Evolutionary conservation across 2,797 vertebrate species (phyloP), one percentile per base, ranked within the genome.

Genomic region (Sebastes hubbsi): DNA sequence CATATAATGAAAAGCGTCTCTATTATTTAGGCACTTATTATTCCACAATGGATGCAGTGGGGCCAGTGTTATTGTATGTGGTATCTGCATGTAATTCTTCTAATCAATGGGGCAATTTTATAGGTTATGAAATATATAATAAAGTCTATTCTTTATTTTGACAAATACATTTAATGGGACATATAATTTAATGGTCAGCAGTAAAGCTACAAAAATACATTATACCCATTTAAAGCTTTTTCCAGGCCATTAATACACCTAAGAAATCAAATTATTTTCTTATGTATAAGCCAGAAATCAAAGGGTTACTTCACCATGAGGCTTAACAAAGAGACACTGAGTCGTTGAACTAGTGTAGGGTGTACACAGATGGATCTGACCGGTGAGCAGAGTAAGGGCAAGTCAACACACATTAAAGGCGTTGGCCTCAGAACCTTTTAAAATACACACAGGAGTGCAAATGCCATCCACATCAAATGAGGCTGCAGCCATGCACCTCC

Each of bases 361-460:
- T 67, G 65, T 29, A 56, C 54, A 77, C 72, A 68, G 77, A 87
- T 60, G 73, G 77, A 83, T 81, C 54, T 60, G 72, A 80, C 78
- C 80, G 72, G 58, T 4, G 20, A 84, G 72, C 80, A 72, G 59
- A 59, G 78, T 81, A 46, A 87, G 79, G 87, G 67, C 82, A 82
- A 70, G 88, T 86, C 92, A 92, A 91, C 91, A 87, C 84, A 92
- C 90, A 93, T 91, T 91, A 88, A 91, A 92, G 87, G 81, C 69
- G 18, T 24, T 74, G 81, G 84, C 81, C 80, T 77, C 1, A 8
- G 34, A 95, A 93, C 88, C 95, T 96, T 96, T 96, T 95, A 63
- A 96, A 95, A 90, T 94, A 92, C 89, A 96, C 96, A 95, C 93
- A 38, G 96, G 86, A 1, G 95, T 95, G 96, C 71, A 96, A 95